Base-by-base conservation (phyloP, 30 jellyfish, hydroid and myxozoan species). In the Nemopilema nomurai region DNA sequence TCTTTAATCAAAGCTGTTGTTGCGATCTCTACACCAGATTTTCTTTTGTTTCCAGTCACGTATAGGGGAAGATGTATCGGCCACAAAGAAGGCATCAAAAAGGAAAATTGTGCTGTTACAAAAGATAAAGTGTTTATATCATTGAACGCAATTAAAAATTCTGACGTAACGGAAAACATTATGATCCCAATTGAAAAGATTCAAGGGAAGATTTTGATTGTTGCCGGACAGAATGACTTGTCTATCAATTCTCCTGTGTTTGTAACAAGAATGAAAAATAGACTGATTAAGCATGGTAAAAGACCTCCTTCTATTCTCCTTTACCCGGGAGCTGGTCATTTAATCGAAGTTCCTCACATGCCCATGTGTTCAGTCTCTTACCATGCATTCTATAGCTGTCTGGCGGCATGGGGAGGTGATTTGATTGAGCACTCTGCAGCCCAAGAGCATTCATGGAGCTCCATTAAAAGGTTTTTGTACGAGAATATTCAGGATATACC, bases 361-460 rank as follows among this genome's bases (percentile, higher is more conserved):
- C 97, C 97, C 21, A 31, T 85, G 76, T 74, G 94, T 24, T 57
- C 77, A 9, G 70, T 50, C 18, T 74, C 94, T 16, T 85, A 29
- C 32, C 83, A 85, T 22, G 76, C 50, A 25, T 19, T 9, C 8
- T 83, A n/a, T 71, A 51, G 50, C 24, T 8, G 30, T 23, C 23
- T 67, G 4, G 51, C 77, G 25, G 69, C 70, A 18, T 82, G 87
- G 83, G 97, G 97, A 23, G 97, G 97, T 17, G 62, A 77, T 1
- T 50, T 27, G 8, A 63, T 67, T 53, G 85, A 90, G 74, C 91
- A 83, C 41, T 52, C 81, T 53, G 89, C 88, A 32, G 97, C 97
- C 1, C 90, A 86, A 77, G 88, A 73, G 80, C 94, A 90, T 70
- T 67, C 94, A 16, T 90, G 97, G 97, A 90, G 57, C 66, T 80